Conservation (phyloP, 2,888 invertebrate species). For the Phengaris arion region DNA sequence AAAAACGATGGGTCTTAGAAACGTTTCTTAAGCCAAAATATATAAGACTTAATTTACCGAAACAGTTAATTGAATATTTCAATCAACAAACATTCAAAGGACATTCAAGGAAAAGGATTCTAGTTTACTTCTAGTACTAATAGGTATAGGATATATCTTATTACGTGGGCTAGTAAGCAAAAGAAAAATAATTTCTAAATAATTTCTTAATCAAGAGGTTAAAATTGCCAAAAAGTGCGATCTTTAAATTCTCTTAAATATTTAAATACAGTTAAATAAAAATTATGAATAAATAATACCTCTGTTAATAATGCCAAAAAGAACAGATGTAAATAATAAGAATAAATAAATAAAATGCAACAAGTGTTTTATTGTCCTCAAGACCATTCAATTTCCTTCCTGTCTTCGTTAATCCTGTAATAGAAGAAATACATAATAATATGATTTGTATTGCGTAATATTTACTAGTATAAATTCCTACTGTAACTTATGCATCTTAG, state of each 20-base stretch:
- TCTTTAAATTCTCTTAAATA: background rate
- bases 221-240: background rate
- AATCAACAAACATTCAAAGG: background rate
- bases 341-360: slow-evolving; percentile 26
- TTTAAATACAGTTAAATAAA: background rate
- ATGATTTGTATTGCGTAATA: background rate
- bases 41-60: too few relatives aligned
- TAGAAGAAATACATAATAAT: slow-evolving; percentile 17
- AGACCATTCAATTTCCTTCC: slow-evolving; percentile 11
- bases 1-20: too few relatives aligned
- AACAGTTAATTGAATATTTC: background rate
- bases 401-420: slow-evolving; percentile 28
- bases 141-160: background rate
- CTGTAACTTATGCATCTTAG: background rate
- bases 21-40: too few relatives aligned
- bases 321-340: slow-evolving; percentile 16
- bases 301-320: background rate
- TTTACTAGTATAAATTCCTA: background rate
- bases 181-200: background rate
- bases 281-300: background rate
- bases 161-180: background rate
- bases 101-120: background rate
- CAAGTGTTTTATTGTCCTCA: slow-evolving; percentile 27
- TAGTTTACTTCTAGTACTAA: background rate
- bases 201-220: background rate